A percentile compares a stretch with the other conserved stretches of the same genome.
phyloP scores from a whole-genome alignment of 2,113 vertebrate genomes.

The Myanophis thanlyinensis region DNA sequence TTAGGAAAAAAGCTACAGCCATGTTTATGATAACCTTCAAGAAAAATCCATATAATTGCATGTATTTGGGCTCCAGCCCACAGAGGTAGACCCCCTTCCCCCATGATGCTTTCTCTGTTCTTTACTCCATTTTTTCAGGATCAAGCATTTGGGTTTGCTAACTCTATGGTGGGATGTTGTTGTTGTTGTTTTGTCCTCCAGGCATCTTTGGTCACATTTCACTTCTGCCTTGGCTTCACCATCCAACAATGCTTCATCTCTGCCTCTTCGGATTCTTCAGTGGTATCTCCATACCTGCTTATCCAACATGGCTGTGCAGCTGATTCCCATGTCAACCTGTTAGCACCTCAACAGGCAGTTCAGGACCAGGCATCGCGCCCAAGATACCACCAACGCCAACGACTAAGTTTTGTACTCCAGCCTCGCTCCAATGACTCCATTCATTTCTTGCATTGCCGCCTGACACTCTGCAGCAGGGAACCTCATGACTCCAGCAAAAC shows the following conservation, averaged over 20 bases:
- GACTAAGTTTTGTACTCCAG: slow-evolving; percentile 72
- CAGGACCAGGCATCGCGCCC: not conserved
- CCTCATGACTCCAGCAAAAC: not conserved
- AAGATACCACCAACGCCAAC: slow-evolving; percentile 30
- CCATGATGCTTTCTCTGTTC: too few relatives aligned
- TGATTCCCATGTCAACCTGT: not conserved
- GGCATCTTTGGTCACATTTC: slow-evolving; percentile 3
- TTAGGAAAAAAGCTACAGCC: not conserved
- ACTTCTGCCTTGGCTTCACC: slow-evolving; percentile 29
- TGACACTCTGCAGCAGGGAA: slow-evolving; percentile 59
- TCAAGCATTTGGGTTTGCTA: not conserved
- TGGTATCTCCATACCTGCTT: slow-evolving; percentile 8
- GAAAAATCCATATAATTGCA: not conserved
- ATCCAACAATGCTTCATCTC: slow-evolving; percentile 41
- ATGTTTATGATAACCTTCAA: not conserved
- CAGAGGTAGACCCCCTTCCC: not conserved
- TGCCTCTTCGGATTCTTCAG: slow-evolving; percentile 25
- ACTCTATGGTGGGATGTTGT: not conserved
- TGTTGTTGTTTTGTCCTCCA: not conserved
- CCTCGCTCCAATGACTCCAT: slow-evolving; percentile 72
- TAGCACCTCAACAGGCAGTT: not conserved
- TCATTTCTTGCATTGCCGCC: slow-evolving; percentile 79
- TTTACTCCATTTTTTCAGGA: not conserved
- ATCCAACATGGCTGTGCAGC: slow-evolving; percentile 31
- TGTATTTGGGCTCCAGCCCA: not conserved